phyloP scores from a whole-genome alignment of 2,797 vertebrate genomes.

The Choloepus didactylus region DNA sequence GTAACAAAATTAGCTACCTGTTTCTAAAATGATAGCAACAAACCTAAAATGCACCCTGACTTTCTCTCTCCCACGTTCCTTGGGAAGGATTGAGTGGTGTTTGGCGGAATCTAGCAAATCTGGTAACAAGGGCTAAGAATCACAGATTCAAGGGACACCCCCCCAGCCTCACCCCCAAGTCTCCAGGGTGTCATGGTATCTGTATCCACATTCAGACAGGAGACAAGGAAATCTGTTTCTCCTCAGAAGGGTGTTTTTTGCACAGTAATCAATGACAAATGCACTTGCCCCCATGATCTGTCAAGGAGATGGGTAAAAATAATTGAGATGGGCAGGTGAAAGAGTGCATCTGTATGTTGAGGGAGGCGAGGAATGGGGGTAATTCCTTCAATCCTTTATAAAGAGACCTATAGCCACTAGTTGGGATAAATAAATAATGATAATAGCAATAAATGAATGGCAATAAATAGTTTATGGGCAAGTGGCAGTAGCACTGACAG shows the following conservation, averaged over 20 bases:
- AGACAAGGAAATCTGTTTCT: neutral
- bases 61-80: neutral
- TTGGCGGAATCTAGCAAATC: neutral
- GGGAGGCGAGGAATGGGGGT: neutral
- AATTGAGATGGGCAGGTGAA: neutral
- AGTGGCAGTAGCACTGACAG: neutral
- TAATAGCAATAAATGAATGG: too few relatives aligned
- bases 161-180: neutral
- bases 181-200: neutral
- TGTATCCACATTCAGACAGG: neutral
- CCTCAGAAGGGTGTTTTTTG: neutral
- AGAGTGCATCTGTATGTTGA: neutral
- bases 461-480: neutral
- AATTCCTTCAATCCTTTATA: too few relatives aligned
- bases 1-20: neutral
- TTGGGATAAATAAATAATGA: too few relatives aligned
- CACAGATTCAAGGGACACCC: neutral
- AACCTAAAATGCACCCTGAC: neutral
- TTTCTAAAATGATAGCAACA: constrained; percentile 28
- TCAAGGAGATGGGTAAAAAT: neutral
- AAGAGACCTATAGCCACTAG: too few relatives aligned
- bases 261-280: neutral
- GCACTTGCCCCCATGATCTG: neutral
- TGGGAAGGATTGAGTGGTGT: neutral
- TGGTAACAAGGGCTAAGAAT: neutral